Conservation (phyloP, 2,797 vertebrate species). For the Anabas testudineus region DNA sequence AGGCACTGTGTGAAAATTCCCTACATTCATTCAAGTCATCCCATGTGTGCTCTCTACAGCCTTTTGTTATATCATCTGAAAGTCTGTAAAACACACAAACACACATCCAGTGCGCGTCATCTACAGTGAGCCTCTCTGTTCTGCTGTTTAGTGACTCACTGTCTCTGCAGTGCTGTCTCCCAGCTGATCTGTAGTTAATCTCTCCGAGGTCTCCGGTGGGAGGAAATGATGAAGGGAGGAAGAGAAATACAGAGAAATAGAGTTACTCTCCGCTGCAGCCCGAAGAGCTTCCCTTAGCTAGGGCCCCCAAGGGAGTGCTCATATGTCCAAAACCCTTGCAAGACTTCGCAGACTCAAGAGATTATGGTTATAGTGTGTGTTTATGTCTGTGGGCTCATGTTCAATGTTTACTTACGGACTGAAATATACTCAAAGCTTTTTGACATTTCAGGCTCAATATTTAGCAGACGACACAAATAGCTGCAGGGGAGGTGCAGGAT, state of each 20-base stretch:
- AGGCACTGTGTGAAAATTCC: neutral
- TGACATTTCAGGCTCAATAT: conserved; percentile 52
- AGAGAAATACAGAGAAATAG: conserved; percentile 54
- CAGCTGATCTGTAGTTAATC: conserved; percentile 74
- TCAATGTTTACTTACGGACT: conserved; percentile 55
- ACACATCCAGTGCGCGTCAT: conserved; percentile 13
- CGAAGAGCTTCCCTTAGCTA: conserved; percentile 56
- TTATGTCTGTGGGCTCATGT: conserved; percentile 39
- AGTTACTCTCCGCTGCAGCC: conserved; percentile 63
- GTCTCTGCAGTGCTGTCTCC: conserved; percentile 59
- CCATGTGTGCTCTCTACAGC: neutral
- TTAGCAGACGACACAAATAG: conserved; percentile 18
- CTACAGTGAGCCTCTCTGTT: conserved; percentile 23
- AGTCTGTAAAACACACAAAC: conserved; percentile 3
- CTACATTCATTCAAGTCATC: neutral
- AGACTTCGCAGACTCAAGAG: conserved; percentile 58
- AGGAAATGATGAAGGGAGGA: conserved; percentile 67
- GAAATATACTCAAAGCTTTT: conserved; percentile 44
- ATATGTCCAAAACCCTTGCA: conserved; percentile 63
- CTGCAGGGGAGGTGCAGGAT: conserved; percentile 31
- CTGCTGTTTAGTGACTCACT: conserved; percentile 57
- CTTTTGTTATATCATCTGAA: neutral
- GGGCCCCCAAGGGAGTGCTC: conserved; percentile 58
- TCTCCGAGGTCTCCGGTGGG: conserved; percentile 63
- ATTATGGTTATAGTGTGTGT: conserved; percentile 60